These are phyloP conservation scores for Axis porcinus DNA, from an alignment of 2,113 vertebrate genomes.

Conservation along the genomic window DNA sequence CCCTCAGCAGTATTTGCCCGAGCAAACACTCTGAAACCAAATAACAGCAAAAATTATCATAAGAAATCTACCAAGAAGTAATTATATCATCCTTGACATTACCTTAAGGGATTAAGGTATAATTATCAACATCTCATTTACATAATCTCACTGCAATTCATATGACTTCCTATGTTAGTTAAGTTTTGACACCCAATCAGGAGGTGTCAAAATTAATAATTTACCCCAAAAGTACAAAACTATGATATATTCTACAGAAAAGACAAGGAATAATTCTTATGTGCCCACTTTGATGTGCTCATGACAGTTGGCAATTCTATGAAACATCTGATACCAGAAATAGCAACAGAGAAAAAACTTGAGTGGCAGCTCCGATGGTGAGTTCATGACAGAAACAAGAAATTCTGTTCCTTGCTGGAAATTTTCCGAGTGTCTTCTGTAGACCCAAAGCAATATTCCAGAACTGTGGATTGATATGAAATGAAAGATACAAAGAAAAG, in stretches of 20 bases:
- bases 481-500: constrained; percentile 17
- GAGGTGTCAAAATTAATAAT: not conserved
- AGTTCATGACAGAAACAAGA: not conserved
- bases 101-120: not conserved
- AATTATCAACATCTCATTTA: not conserved
- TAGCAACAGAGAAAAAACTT: not conserved
- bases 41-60: not conserved
- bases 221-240: not conserved
- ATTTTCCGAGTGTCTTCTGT: not conserved
- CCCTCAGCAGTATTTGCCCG: not conserved
- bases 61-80: not conserved
- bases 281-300: rapidly evolving
- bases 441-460: not conserved
- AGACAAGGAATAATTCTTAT: not conserved
- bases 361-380: rapidly evolving
- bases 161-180: not conserved
- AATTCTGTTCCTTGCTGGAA: not conserved
- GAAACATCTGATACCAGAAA: not conserved
- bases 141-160: not conserved
- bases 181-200: not conserved
- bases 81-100: not conserved
- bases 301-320: not conserved
- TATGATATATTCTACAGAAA: not conserved
- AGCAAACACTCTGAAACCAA: not conserved
- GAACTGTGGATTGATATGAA: constrained; percentile 61